Conservation (phyloP, 2,113 vertebrate genomes). For the Sorex araneus region DNA sequence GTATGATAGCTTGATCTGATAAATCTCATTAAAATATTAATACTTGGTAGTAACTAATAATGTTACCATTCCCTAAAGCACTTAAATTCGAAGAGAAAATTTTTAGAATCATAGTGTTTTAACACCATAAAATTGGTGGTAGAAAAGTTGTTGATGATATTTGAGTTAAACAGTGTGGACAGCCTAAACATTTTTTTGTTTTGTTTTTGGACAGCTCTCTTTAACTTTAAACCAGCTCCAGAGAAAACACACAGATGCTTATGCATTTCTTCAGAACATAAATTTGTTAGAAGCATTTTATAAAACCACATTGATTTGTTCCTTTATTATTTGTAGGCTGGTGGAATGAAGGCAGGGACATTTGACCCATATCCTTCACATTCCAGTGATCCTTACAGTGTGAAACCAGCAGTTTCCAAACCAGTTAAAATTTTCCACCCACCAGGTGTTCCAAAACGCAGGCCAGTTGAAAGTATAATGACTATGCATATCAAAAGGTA, state of each 20-base stretch:
- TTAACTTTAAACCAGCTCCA: constrained; percentile 48
- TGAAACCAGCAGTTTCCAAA: constrained; percentile 51
- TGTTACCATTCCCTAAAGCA: constrained; percentile 6
- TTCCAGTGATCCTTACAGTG: constrained; percentile 87
- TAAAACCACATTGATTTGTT: neutral
- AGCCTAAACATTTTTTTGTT: too few species aligned
- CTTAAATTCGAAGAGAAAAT: constrained; percentile 28
- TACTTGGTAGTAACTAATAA: neutral
- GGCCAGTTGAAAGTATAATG: constrained; percentile 91
- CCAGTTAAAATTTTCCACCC: constrained; percentile 89
- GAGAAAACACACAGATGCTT: neutral
- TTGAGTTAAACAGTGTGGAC: constrained; percentile 55
- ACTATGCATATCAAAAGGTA: constrained; percentile 91
- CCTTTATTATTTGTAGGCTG: constrained; percentile 84
- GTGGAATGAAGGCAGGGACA: constrained; percentile 94
- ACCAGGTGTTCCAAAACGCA: constrained; percentile 90
- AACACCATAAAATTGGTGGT: neutral
- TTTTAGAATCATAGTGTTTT: constrained; percentile 26
- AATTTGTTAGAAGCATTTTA: constrained; percentile 30
- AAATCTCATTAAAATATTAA: constrained; percentile 27
- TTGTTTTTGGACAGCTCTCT: neutral
- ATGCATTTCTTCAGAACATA: neutral
- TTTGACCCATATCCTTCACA: constrained; percentile 91
- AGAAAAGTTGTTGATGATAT: constrained; percentile 51
- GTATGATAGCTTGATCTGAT: constrained; percentile 7